These are phyloP conservation scores for Andinoacara biseriatus DNA, from an alignment of 2,113 vertebrate species.

Conservation along the genomic window DNA sequence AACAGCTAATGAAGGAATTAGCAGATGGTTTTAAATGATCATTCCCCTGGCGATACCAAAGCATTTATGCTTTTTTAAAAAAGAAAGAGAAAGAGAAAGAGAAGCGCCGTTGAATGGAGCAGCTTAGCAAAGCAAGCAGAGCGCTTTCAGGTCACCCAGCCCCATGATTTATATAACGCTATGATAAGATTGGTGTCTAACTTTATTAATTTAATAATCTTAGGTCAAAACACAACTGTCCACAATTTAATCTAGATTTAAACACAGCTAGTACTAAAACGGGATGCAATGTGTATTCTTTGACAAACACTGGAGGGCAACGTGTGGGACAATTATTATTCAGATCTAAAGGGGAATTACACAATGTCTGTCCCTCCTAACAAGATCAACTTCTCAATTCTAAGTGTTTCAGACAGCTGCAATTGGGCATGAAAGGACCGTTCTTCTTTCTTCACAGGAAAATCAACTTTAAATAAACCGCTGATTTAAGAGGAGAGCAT, in stretches of 20 bases:
- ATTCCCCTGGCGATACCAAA: not conserved
- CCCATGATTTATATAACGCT: slow-evolving; percentile 41
- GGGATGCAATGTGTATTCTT: slow-evolving; percentile 29
- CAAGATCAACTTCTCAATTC: slow-evolving; percentile 51
- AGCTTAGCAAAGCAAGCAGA: slow-evolving; percentile 18
- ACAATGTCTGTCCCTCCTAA: slow-evolving; percentile 39
- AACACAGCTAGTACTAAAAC: slow-evolving; percentile 19
- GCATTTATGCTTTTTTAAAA: not conserved
- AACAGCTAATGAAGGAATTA: not conserved
- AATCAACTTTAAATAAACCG: slow-evolving; percentile 76
- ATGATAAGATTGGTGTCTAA: slow-evolving; percentile 15
- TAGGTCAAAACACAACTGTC: slow-evolving; percentile 9
- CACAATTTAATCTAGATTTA: slow-evolving; percentile 52
- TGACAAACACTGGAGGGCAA: slow-evolving; percentile 37
- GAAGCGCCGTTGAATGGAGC: slow-evolving; percentile 12
- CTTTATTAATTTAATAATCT: slow-evolving; percentile 37
- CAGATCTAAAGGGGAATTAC: slow-evolving; percentile 26
- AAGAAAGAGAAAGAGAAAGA: fast-evolving
- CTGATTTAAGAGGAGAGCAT: slow-evolving; percentile 56
- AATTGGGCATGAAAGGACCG: slow-evolving; percentile 54
- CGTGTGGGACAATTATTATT: slow-evolving; percentile 26
- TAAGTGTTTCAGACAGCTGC: slow-evolving; percentile 58
- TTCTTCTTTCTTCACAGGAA: slow-evolving; percentile 50
- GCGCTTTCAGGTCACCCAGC: slow-evolving; percentile 18
- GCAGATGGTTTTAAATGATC: not conserved